Evolutionary conservation across 2,888 invertebrate genomes (phyloP).

Genomic region (Ctena decussata): DNA sequence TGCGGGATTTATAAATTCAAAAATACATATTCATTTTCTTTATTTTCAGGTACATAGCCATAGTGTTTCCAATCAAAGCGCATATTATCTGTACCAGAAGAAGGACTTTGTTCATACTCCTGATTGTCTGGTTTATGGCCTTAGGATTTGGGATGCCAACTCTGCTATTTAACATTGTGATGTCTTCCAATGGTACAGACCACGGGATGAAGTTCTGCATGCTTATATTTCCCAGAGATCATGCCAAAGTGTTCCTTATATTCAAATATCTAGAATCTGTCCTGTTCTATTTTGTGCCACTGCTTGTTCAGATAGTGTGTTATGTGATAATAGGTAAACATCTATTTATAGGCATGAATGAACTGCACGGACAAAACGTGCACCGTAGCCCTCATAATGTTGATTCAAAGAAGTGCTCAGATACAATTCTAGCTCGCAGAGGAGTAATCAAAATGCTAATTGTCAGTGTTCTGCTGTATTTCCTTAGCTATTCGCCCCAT

Average conservation of each 20-base stretch:
- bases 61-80: conserved; percentile 86
- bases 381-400: conserved; percentile 65
- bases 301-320: conserved; percentile 85
- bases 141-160: conserved; percentile 83
- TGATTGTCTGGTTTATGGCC: conserved; percentile 84
- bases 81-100: conserved; percentile 86
- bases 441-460: conserved; percentile 88
- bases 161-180: conserved; percentile 82
- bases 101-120: conserved; percentile 82
- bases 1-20: no score
- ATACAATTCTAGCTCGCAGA: conserved; percentile 84
- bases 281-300: conserved; percentile 86
- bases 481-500: conserved; percentile 87
- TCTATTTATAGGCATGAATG: conserved; percentile 84
- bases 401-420: conserved; percentile 67
- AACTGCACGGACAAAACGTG: conserved; percentile 76
- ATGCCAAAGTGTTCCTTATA: conserved; percentile 66
- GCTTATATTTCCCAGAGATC: conserved; percentile 75
- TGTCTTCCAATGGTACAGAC: conserved; percentile 62
- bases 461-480: conserved; percentile 87
- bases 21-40: conserved; percentile 16
- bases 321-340: conserved; percentile 85
- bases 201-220: conserved; percentile 79
- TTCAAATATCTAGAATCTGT: conserved; percentile 85
- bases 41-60: conserved; percentile 87